A percentile compares a stretch with the other conserved stretches of the same genome.
Conservation (phyloP, 2,113 vertebrate genomes). For the Antigone vipio region DNA sequence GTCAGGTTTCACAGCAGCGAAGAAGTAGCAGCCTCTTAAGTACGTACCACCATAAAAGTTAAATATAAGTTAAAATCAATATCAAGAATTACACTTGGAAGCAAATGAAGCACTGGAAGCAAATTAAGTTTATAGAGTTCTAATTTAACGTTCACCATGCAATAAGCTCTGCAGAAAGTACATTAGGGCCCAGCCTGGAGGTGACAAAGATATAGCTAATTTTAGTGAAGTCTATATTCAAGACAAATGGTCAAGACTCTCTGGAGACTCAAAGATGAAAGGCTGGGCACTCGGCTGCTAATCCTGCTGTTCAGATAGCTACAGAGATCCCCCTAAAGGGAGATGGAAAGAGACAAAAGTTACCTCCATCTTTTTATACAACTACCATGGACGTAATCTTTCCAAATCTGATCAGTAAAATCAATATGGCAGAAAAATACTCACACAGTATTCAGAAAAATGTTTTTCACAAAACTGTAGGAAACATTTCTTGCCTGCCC, state of each 20-base stretch:
- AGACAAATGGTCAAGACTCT: background rate
- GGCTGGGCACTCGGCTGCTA: background rate
- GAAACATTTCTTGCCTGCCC: background rate
- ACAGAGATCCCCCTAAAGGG: background rate
- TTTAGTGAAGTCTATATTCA: conserved; percentile 7
- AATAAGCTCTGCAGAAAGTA: conserved; percentile 15
- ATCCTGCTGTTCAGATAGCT: background rate
- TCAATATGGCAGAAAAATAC: background rate
- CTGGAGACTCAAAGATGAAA: background rate
- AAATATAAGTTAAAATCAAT: conserved; percentile 67
- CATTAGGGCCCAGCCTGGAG: background rate
- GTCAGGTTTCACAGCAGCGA: conserved; percentile 1
- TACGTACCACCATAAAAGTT: conserved; percentile 32
- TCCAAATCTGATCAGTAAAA: background rate
- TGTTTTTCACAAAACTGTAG: background rate
- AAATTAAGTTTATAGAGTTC: conserved; percentile 63
- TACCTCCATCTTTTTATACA: background rate
- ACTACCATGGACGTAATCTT: background rate
- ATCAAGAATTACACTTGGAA: conserved; percentile 41
- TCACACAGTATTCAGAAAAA: background rate
- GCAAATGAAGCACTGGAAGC: conserved; percentile 49
- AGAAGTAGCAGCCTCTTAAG: background rate
- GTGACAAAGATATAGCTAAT: background rate
- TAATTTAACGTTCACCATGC: background rate
- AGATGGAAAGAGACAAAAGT: background rate